Evolutionary conservation across 2,888 invertebrate species (phyloP), one percentile per base, ranked within the genome.

Genomic region (Danaus chrysippus): DNA sequence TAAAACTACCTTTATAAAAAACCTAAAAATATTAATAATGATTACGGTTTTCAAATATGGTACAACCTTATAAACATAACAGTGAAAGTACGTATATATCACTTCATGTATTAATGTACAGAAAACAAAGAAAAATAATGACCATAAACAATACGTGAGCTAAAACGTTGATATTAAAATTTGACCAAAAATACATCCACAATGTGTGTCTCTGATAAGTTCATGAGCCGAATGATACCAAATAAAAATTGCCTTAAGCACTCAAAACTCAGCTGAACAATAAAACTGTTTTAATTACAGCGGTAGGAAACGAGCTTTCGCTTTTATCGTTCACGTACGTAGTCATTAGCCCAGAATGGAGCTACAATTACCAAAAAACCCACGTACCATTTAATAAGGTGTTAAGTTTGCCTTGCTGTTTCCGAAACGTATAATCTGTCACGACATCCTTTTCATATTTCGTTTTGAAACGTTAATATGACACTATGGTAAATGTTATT

Each of bases 311-410:
- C 78, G 82, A 81, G 83, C 82, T 80, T 82, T 79, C 72, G 75
- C 85, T 82, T 84, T 87, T 85, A 88, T 82, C 86, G 84, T 76
- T 76, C 76, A 75, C 79, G 83, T 86, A 84, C 81, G 81, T 80
- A 78, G 82, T 77, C 82, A 77, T 87, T 90, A 84, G 79, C 79
- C 80, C 82, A 76, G 87, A 87, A 87, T 87, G 87, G 83, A 78
- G 83, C 79, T 76, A 76, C 83, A 84, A 89, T 89, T 88, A 89
- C 83, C 86, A 85, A 87, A 88, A 90, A 87, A 85, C 80, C 83
- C 79, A 77, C 81, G 80, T 80, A 69, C 73, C 75, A 70, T 78
- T 87, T 87, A 86, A 89, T 86, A 86, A 85, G 84, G 87, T 88
- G 87, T 86, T 86, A 84, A 87, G 81, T 84, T 84, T 80, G 77